Base-by-base conservation (phyloP, 2,797 vertebrate genomes). In the Poecilia wingei region DNA sequence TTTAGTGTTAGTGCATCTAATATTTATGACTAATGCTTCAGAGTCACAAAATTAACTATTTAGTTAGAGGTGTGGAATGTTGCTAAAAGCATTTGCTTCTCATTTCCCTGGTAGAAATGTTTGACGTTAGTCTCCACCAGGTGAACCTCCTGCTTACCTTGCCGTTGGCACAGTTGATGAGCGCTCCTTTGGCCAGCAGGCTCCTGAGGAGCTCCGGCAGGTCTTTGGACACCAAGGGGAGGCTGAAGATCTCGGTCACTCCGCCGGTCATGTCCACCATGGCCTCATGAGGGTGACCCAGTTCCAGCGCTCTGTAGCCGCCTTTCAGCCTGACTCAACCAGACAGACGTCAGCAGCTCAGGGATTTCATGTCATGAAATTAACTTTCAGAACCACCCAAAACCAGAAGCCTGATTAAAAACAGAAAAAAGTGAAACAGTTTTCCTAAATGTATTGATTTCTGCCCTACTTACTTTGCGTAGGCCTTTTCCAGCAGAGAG, bases 191-290 rank as follows among this genome's bases (percentile, higher is more conserved):
- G 16, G 64, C 77, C 75, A 96, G 89, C 49, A 96, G 90, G 25
- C 86, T 10, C 0, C 2, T 75, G 12, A 96, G 86, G 31, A 95
- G 83, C 7, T 61, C 6, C 0, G 78, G 78, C 41, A 95, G 74
- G 20, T 91, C 83, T 57, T 57, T 84, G 36, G 93, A 83, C 45
- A 95, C 83, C 0, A 20, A 28, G 12, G 64, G 4, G 6, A 95
- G 36, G 1, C 8, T 78, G 18, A 95, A 31, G 1, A 93, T 91
- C 83, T 96, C 95, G 0, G 95, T 79, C 33, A 96, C 86, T 0
- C 96, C 96, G 0, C 96, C 96, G 0, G 96, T 96, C 95, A 97
- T 95, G 70, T 97, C 96, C 6, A 95, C 94, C 95, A 97, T 95
- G 45, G 96, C 96, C 85, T 97, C 96, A 0, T 96, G 95, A 76